These are phyloP conservation scores for Bubo blakistoni DNA, from an alignment of 2,113 vertebrate species.

Conservation along the genomic window DNA sequence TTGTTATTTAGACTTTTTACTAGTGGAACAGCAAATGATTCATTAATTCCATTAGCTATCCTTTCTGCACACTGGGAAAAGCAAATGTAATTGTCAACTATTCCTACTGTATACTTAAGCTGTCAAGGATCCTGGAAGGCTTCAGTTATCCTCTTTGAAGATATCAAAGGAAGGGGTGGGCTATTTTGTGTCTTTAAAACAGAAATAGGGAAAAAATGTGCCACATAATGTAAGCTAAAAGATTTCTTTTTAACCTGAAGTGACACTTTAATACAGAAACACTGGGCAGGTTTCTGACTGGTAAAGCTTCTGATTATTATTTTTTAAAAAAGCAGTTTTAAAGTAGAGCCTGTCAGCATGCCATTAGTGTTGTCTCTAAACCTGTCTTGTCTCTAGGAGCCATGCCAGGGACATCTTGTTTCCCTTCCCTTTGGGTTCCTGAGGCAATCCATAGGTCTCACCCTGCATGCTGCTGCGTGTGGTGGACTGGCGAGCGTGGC, in stretches of 20 bases:
- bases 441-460: not conserved
- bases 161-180: conserved; percentile 28
- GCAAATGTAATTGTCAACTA: conserved; percentile 44
- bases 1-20: conserved; percentile 40
- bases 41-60: conserved; percentile 51
- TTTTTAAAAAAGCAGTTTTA: not conserved
- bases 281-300: not conserved
- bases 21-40: conserved; percentile 42
- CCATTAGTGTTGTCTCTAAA: not conserved
- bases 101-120: conserved; percentile 56
- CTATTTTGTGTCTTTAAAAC: conserved; percentile 39
- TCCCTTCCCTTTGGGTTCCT: not conserved
- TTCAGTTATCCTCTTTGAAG: conserved; percentile 48
- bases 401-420: not conserved
- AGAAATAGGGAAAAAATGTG: conserved; percentile 3
- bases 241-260: conserved; percentile 30
- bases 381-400: not conserved
- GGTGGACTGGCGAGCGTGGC: not conserved
- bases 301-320: not conserved
- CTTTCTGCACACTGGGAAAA: conserved; percentile 24
- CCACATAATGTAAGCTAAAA: conserved; percentile 1
- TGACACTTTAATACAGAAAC: not conserved
- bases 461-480: not conserved
- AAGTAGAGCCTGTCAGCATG: not conserved
- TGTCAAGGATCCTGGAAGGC: conserved; percentile 45